Evolutionary conservation across 2,113 vertebrate genomes (phyloP).

Genomic region (Thamnaconus septentrionalis): DNA sequence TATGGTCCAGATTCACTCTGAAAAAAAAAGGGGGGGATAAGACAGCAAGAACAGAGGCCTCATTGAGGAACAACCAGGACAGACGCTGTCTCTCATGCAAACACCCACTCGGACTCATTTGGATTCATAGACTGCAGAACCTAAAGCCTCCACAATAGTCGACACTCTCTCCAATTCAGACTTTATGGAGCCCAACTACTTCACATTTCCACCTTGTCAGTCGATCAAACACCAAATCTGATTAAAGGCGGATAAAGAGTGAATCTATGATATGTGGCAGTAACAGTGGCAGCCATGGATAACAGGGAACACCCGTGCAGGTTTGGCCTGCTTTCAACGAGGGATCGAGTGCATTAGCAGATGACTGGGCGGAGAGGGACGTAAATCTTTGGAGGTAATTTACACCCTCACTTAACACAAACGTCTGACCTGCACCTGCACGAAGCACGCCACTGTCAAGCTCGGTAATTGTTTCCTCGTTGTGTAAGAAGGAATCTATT

Average conservation of each 20-base stretch:
- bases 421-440: too few relatives aligned
- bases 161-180: neutral
- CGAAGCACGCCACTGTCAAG: too few relatives aligned
- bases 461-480: too few relatives aligned
- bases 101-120: too few relatives aligned
- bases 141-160: too few relatives aligned
- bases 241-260: slow-evolving; percentile 1
- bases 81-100: too few relatives aligned
- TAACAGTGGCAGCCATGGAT: slow-evolving; percentile 40
- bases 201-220: too few relatives aligned
- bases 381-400: slow-evolving; percentile 36
- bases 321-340: slow-evolving; percentile 26
- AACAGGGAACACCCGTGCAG: slow-evolving; percentile 45
- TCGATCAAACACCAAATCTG: neutral
- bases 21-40: neutral
- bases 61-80: slow-evolving; percentile 26
- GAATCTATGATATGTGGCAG: slow-evolving; percentile 6
- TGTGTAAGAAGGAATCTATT: too few relatives aligned
- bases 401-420: too few relatives aligned
- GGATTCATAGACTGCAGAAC: too few relatives aligned
- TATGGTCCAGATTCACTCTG: slow-evolving; percentile 4
- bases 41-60: slow-evolving; percentile 20
- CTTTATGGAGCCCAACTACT: neutral
- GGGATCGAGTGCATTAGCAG: slow-evolving; percentile 51
- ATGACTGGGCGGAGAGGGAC: slow-evolving; percentile 43